Percentiles rank a stretch among this genome's conserved stretches.
phyloP scores from a whole-genome alignment of 64 coral and sea anemone species.

The Actinia tenebrosa region DNA sequence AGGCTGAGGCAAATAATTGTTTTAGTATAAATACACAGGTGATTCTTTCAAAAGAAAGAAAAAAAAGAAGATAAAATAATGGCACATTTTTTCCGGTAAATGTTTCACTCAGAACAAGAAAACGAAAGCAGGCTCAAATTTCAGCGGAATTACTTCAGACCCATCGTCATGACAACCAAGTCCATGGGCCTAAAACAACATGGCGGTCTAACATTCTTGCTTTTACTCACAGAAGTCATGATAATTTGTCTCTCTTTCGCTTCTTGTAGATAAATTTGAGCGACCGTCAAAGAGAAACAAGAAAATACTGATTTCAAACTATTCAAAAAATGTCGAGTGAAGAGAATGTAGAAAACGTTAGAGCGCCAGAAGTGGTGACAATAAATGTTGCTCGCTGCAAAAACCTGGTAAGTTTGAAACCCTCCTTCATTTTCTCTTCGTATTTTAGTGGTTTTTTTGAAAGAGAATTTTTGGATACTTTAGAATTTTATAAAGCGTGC shows the following conservation, averaged over 20 bases:
- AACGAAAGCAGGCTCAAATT: background rate
- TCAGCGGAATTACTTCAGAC: background rate
- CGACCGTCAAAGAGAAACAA: background rate
- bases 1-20: too few relatives aligned
- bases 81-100: too few relatives aligned
- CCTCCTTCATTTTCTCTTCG: background rate
- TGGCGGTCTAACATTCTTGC: background rate
- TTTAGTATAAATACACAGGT: too few relatives aligned
- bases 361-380: constrained; percentile 42
- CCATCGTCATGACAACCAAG: background rate
- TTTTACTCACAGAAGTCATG: background rate
- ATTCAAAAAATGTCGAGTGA: constrained; percentile 40
- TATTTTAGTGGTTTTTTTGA: background rate
- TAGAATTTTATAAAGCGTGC: background rate
- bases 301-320: background rate
- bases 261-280: background rate
- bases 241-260: background rate
- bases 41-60: too few relatives aligned
- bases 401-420: constrained; percentile 37
- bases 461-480: background rate
- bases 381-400: constrained; percentile 41
- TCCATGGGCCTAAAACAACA: constrained; percentile 3
- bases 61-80: too few relatives aligned
- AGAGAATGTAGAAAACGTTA: constrained; percentile 6
- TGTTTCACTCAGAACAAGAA: too few relatives aligned